Evolutionary conservation across 2,113 vertebrate species (phyloP).

Genomic region (Centropus unirufus): DNA sequence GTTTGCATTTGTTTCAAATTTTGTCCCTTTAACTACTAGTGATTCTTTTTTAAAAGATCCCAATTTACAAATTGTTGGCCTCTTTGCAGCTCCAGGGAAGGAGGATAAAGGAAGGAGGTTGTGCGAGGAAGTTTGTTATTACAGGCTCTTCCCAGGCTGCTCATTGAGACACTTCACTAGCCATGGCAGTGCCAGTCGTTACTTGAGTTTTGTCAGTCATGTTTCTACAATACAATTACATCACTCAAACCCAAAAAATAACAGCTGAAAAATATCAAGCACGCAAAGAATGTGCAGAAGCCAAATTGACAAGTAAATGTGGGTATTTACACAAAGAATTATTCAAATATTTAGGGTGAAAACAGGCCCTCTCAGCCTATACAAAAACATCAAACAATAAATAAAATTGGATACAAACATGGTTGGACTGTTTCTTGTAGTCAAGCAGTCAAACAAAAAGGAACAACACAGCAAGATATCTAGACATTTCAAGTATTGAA

Average conservation of each 20-base stretch:
- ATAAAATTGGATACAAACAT: background rate
- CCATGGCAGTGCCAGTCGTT: background rate
- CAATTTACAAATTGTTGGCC: background rate
- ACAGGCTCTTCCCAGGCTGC: background rate
- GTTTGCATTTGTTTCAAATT: background rate
- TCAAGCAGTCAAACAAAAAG: background rate
- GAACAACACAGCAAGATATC: background rate
- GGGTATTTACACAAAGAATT: background rate
- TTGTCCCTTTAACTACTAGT: background rate
- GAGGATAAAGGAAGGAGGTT: rapidly evolving
- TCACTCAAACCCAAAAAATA: background rate
- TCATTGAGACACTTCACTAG: background rate
- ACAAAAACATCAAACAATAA: background rate
- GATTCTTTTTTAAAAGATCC: background rate
- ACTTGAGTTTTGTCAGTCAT: background rate
- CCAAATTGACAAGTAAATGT: background rate
- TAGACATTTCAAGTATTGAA: background rate
- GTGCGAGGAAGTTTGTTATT: background rate
- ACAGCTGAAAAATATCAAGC: background rate
- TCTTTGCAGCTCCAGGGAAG: background rate
- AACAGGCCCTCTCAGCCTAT: background rate
- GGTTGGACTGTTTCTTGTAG: background rate
- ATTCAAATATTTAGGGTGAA: background rate
- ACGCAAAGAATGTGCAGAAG: background rate
- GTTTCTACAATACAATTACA: background rate